Evolutionary conservation across 64 coral and sea anemone genomes (phyloP).

Genomic region (Dendronephthya gigantea): DNA sequence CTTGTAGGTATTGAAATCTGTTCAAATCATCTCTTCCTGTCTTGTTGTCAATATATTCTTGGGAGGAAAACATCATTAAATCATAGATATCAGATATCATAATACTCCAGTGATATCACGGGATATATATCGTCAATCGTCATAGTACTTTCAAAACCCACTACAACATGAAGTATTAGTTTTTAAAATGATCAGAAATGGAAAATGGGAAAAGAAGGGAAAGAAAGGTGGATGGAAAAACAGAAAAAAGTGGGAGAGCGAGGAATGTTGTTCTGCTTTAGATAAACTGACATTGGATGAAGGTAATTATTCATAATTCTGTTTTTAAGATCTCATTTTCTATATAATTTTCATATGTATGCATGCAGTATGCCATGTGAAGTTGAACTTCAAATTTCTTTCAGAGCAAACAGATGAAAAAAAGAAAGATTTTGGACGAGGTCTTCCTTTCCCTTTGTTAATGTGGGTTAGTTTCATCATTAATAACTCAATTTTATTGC

Average conservation of each 20-base stretch:
- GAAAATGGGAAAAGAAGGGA: background rate
- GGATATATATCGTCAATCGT: too few relatives aligned
- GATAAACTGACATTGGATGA: background rate
- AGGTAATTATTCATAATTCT: background rate
- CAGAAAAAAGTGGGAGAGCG: background rate
- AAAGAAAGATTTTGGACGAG: conserved; percentile 62
- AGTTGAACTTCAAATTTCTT: background rate
- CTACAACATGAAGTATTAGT: background rate
- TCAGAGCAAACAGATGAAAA: background rate
- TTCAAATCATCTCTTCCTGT: conserved; percentile 58
- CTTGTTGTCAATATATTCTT: conserved; percentile 68
- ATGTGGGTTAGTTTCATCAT: conserved; percentile 99
- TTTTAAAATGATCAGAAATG: background rate
- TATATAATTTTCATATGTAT: too few relatives aligned
- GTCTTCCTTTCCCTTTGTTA: conserved; percentile 83
- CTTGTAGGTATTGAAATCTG: conserved; percentile 78
- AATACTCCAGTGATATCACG: too few relatives aligned
- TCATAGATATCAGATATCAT: background rate
- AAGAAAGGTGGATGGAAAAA: background rate
- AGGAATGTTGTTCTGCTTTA: background rate
- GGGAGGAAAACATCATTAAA: conserved; percentile 66
- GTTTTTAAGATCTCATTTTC: too few relatives aligned
- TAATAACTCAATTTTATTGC: too few relatives aligned
- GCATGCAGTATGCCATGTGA: background rate
- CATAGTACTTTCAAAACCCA: too few relatives aligned